Base-by-base conservation (phyloP, 2,797 vertebrate genomes). In the Crax fasciolata region DNA sequence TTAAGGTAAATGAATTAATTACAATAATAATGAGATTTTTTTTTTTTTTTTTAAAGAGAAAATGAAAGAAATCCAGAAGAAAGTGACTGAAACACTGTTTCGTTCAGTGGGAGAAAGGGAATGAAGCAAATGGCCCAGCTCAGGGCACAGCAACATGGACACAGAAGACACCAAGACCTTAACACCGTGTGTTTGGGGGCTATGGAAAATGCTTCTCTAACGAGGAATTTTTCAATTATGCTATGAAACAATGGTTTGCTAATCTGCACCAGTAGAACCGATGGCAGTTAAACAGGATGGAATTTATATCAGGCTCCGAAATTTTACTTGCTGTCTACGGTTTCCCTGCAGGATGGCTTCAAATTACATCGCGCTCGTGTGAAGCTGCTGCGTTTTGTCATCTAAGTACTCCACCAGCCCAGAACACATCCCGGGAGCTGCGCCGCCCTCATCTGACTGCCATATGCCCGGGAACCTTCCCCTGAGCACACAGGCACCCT, bases 261-360 rank as follows among this genome's bases (percentile, higher is more conserved):
- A 41, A 88, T 90, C 51, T 79, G 91, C 55, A 73, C 81, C 82
- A 84, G 90, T 32, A 89, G 91, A 74, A 76, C 30, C 38, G 59
- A 68, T 38, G 80, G 91, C 62, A 86, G 74, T 76, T 67, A 88
- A 88, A 84, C 19, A 52, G 77, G 73, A 90, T 57, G 71, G 91
- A 95, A 91, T 95, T 93, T 79, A 12, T 63, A 90, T 71, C 67
- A 76, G 74, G 87, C 71, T 93, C 75, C 78, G 71, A 75, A 79
- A 88, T 24, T n/a, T 35, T 93, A 76, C 59, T 90, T 61, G 67
- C 83, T 95, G 94, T 89, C 80, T 71, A 67, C 0, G 0, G 48
- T 54, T 73, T 90, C 67, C 70, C 66, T 57, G 66, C 87, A 76
- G 79, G 83, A 84, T 2, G 13, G 89, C 85, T 90, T 95, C 85